Conservation (phyloP, 1,140 invertebrate genomes). For the Anagrus nilaparvatae region DNA sequence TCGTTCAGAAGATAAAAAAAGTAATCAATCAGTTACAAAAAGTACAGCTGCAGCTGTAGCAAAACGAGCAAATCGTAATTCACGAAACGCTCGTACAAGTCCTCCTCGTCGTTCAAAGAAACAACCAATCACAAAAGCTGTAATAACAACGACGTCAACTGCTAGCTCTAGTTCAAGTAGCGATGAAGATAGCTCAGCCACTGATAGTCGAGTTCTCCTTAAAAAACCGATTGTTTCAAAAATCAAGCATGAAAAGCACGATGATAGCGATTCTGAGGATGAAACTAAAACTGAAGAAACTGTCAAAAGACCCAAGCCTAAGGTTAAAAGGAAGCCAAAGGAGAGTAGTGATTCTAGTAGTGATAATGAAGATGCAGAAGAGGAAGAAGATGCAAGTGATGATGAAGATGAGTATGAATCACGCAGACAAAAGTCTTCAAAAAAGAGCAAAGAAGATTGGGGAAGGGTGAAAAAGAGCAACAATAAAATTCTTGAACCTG, state of each 20-base stretch:
- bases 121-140: conserved; percentile 26
- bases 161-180: conserved; percentile 20
- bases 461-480: conserved; percentile 29
- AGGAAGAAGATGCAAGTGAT: background rate
- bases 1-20: conserved; percentile 23
- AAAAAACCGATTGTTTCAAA: too few relatives aligned
- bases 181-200: conserved; percentile 27
- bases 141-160: conserved; percentile 25
- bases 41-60: conserved; percentile 4
- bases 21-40: conserved; percentile 15
- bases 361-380: conserved; percentile 7
- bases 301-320: conserved; percentile 22
- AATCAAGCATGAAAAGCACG: too few relatives aligned
- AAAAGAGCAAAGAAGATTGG: conserved; percentile 30
- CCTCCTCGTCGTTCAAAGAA: conserved; percentile 19
- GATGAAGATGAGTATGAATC: background rate
- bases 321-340: conserved; percentile 26
- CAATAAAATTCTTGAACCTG: conserved; percentile 26
- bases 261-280: too few relatives aligned
- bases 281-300: too few relatives aligned
- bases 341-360: too few relatives aligned
- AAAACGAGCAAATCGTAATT: background rate
- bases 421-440: conserved; percentile 2
- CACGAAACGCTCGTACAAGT: conserved; percentile 21
- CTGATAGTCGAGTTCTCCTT: too few relatives aligned